phyloP scores from a whole-genome alignment of 2,888 invertebrate genomes.

The Thera obeliscata region DNA sequence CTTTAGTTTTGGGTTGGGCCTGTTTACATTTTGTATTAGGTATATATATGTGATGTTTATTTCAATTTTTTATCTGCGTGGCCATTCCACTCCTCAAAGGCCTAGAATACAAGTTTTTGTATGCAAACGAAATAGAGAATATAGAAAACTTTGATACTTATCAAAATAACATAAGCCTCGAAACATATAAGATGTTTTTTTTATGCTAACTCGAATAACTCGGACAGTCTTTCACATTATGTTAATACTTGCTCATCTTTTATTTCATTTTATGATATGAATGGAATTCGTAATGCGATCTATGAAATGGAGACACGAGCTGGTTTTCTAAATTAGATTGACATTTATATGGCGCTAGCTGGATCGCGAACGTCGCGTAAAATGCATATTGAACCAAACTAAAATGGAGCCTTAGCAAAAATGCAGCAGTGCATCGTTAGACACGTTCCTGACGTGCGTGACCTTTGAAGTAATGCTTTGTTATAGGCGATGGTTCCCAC shows the following conservation, averaged over 20 bases:
- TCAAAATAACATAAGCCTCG: slow-evolving; percentile 40
- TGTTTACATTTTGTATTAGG: too few species aligned
- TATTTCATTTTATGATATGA: slow-evolving; percentile 10
- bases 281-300: background rate
- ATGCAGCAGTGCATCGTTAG: too few species aligned
- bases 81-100: background rate
- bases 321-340: background rate
- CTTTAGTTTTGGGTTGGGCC: too few species aligned
- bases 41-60: too few species aligned
- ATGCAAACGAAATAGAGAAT: background rate
- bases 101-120: background rate
- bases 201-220: slow-evolving; percentile 35
- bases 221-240: slow-evolving; percentile 10
- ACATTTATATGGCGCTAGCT: background rate
- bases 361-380: too few species aligned
- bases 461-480: too few species aligned
- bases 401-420: too few species aligned
- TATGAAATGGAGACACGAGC: background rate
- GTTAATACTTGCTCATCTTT: slow-evolving; percentile 9
- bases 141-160: slow-evolving; percentile 27
- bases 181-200: slow-evolving; percentile 33
- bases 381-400: too few species aligned
- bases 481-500: too few species aligned
- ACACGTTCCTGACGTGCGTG: too few species aligned
- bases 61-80: too few species aligned